A percentile compares a stretch with the other conserved stretches of the same genome.
These are phyloP conservation scores for Eudiplozoon nipponicum DNA, from an alignment of 2,888 invertebrate genomes.

Conservation along the genomic window DNA sequence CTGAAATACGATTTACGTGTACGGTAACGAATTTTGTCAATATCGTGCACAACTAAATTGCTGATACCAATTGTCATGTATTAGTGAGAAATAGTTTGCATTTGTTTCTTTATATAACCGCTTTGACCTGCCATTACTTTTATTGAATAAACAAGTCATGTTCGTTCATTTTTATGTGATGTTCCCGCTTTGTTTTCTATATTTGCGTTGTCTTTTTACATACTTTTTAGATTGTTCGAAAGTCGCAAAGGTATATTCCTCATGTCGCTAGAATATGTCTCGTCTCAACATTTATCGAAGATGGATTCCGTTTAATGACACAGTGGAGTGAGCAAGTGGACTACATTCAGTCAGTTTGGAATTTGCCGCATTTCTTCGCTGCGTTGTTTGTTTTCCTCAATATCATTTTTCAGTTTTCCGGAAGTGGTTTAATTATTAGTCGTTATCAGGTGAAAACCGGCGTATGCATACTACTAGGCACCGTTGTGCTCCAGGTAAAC, in stretches of 20 bases:
- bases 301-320: conserved; percentile 92
- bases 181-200: no score
- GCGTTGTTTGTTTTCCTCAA: conserved; percentile 75
- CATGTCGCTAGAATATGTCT: conserved; percentile 75
- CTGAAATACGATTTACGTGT: no score
- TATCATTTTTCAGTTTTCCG: conserved; percentile 68
- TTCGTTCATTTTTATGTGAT: no score
- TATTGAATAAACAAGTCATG: no score
- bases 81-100: no score
- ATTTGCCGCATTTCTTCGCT: conserved; percentile 57
- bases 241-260: conserved; percentile 34
- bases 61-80: no score
- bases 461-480: conserved; percentile 53
- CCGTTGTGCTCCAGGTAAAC: conserved; percentile 39
- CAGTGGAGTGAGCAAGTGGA: conserved; percentile 87
- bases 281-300: conserved; percentile 89
- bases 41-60: no score
- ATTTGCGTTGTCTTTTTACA: not conserved
- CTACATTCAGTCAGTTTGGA: conserved; percentile 87
- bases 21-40: no score
- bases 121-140: no score
- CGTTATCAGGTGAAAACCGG: conserved; percentile 48
- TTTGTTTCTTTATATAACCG: no score
- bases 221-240: conserved; percentile 8
- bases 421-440: conserved; percentile 71